phyloP scores from a whole-genome alignment of 2,888 invertebrate species.

The Tupiocoris notatus region DNA sequence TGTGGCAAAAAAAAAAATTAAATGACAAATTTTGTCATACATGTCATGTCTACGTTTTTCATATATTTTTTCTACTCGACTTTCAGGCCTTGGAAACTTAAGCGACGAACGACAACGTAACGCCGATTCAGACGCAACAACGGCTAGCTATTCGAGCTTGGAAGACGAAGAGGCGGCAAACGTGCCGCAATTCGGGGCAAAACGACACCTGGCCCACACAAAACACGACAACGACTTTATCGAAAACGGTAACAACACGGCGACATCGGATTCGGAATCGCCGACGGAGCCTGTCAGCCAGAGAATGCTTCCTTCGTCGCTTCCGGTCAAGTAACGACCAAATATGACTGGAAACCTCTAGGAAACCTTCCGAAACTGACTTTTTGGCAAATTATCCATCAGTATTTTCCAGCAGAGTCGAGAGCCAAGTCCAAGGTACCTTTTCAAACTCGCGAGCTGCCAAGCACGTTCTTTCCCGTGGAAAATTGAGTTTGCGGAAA shows the following conservation, averaged over 20 bases:
- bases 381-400: no score
- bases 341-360: background rate
- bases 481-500: no score
- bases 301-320: conserved; percentile 24
- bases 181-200: conserved; percentile 48
- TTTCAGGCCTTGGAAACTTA: conserved; percentile 23
- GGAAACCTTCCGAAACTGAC: no score
- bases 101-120: conserved; percentile 27
- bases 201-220: conserved; percentile 40
- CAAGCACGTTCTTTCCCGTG: no score
- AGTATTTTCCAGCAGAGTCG: no score
- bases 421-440: no score
- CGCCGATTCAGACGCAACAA: conserved; percentile 57
- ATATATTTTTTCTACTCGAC: no score
- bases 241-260: conserved; percentile 46
- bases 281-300: conserved; percentile 57
- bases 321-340: conserved; percentile 13
- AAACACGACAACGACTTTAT: conserved; percentile 46
- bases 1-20: no score
- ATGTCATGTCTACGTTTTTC: no score
- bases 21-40: no score
- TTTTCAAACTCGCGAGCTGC: no score
- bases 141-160: conserved; percentile 59
- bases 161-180: conserved; percentile 58
- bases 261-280: conserved; percentile 57